These are phyloP conservation scores for Spondyliosoma cantharus DNA, from an alignment of 2,797 vertebrate genomes.

Conservation along the genomic window DNA sequence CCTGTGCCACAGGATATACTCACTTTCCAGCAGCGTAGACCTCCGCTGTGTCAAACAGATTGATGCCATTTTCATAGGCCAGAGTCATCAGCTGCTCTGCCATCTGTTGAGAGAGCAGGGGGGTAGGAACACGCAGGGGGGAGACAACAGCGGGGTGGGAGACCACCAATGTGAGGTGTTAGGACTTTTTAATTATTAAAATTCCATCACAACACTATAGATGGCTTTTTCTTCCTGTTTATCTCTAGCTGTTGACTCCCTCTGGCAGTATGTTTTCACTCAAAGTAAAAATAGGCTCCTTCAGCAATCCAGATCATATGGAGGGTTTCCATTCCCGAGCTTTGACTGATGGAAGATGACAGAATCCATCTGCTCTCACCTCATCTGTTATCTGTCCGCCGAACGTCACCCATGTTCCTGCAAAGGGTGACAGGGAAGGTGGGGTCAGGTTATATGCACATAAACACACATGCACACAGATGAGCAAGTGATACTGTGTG, in stretches of 20 bases:
- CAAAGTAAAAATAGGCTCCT: conserved; percentile 58
- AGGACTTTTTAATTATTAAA: conserved; percentile 59
- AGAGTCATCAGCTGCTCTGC: conserved; percentile 98
- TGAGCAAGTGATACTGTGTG: not conserved
- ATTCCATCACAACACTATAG: conserved; percentile 33
- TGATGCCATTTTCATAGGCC: conserved; percentile 99
- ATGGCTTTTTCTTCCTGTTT: conserved; percentile 26
- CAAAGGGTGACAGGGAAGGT: conserved; percentile 44
- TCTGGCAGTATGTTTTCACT: conserved; percentile 30
- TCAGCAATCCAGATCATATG: conserved; percentile 46
- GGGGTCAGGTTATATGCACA: conserved; percentile 40
- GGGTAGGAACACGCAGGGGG: conserved; percentile 40
- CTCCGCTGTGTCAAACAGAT: conserved; percentile 98
- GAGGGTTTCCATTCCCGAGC: conserved; percentile 56
- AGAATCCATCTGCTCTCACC: conserved; percentile 85
- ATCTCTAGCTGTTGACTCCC: conserved; percentile 20
- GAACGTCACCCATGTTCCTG: conserved; percentile 99
- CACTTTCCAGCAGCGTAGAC: conserved; percentile 99
- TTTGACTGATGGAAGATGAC: conserved; percentile 60
- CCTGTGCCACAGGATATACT: conserved; percentile 77
- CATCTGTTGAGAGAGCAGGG: conserved; percentile 87
- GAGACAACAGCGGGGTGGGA: conserved; percentile 25
- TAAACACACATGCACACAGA: conserved; percentile 36
- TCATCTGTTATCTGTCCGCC: conserved; percentile 99
- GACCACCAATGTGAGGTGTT: conserved; percentile 47